Evolutionary conservation across 1,140 invertebrate species (phyloP).

Genomic region (Conus betulinus): DNA sequence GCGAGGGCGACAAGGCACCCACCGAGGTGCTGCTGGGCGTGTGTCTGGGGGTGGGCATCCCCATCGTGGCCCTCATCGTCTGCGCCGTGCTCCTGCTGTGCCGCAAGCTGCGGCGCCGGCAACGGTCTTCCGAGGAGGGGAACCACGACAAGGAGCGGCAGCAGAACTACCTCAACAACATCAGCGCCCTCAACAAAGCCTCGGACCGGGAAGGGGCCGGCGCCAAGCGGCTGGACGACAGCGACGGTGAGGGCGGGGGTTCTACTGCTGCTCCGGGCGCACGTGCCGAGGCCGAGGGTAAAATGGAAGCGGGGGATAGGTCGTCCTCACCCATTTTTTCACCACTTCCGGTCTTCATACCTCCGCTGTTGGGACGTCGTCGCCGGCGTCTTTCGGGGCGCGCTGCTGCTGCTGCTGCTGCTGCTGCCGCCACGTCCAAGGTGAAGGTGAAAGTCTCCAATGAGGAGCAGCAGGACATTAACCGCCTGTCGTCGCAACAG

Average conservation of each 20-base stretch:
- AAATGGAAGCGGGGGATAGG: no score
- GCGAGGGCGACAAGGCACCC: conserved; percentile 48
- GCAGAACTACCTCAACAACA: conserved; percentile 66
- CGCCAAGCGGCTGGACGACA: conserved; percentile 5
- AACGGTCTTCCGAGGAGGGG: conserved; percentile 34
- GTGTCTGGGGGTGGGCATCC: conserved; percentile 69
- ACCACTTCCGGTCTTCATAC: conserved; percentile 18
- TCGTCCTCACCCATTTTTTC: no score
- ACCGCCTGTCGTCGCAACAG: conserved; percentile 45
- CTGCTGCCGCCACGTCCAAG: conserved; percentile 14
- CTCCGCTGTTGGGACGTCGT: background rate
- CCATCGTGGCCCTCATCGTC: conserved; percentile 66
- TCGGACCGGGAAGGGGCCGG: conserved; percentile 6
- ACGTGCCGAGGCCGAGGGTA: background rate
- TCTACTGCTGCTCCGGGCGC: no score
- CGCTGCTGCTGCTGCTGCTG: background rate
- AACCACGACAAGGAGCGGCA: conserved; percentile 62
- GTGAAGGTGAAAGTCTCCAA: conserved; percentile 58
- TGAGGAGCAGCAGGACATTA: conserved; percentile 58
- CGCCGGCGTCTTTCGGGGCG: background rate
- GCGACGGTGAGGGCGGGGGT: background rate
- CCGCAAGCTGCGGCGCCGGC: conserved; percentile 45
- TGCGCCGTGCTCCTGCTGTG: conserved; percentile 61
- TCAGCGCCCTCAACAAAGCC: conserved; percentile 31
- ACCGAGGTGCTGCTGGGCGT: conserved; percentile 64